phyloP scores from a whole-genome alignment of 2,888 invertebrate genomes.

The Nineta flava region DNA sequence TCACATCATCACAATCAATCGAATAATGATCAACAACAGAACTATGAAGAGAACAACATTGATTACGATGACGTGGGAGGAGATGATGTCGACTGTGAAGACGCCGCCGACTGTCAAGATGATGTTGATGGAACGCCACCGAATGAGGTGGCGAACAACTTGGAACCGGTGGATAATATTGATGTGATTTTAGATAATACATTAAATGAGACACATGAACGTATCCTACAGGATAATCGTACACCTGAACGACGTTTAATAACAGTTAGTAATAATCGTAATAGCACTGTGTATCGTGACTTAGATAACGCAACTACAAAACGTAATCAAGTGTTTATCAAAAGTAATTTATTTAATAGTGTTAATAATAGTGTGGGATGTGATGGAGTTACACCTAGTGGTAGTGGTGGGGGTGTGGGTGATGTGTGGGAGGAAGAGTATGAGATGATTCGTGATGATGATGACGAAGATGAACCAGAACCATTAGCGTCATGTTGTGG shows the following conservation, averaged over 20 bases:
- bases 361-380: not conserved
- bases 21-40: not conserved
- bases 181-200: slow-evolving; percentile 5
- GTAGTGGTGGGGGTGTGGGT: not conserved
- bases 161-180: not conserved
- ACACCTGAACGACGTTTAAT: slow-evolving; percentile 6
- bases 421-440: not conserved
- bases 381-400: not conserved
- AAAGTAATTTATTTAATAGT: slow-evolving; percentile 3
- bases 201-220: slow-evolving; percentile 5
- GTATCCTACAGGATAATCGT: slow-evolving; percentile 5
- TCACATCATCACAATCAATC: not conserved
- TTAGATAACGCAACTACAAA: slow-evolving; percentile 1
- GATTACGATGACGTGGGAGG: not conserved
- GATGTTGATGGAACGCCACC: not conserved
- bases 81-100: not conserved
- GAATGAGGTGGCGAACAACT: not conserved
- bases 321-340: slow-evolving; percentile 3
- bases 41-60: not conserved
- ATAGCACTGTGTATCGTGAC: not conserved
- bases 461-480: not conserved
- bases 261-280: not conserved
- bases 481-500: not conserved
- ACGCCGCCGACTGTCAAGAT: not conserved
- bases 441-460: not conserved